These are phyloP conservation scores for Melinaea marsaeus DNA, from an alignment of 2,888 invertebrate genomes.

Conservation along the genomic window DNA sequence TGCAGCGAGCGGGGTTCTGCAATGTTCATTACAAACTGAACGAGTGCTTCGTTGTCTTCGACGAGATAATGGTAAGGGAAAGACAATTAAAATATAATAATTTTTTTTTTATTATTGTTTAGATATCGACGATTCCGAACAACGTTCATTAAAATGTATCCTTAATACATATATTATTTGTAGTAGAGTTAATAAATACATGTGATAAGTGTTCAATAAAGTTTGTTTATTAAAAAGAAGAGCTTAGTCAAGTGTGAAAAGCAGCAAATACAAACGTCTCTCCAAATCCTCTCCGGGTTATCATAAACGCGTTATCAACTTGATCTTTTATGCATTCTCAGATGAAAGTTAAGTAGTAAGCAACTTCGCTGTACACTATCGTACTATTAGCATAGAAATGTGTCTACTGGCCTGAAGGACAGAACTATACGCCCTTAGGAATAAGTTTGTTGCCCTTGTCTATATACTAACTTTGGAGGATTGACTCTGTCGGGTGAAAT, in stretches of 20 bases:
- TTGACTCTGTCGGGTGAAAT: too few species aligned
- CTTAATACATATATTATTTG: too few species aligned
- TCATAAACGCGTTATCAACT: slow-evolving; percentile 4
- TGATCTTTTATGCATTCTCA: slow-evolving; percentile 6
- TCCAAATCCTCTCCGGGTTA: slow-evolving; percentile 1
- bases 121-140: too few species aligned
- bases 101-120: background rate
- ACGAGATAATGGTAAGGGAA: background rate
- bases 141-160: too few species aligned
- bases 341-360: slow-evolving; percentile 7
- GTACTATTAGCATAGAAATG: slow-evolving; percentile 30
- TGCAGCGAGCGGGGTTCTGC: background rate
- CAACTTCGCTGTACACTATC: slow-evolving; percentile 7
- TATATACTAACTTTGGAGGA: slow-evolving; percentile 1
- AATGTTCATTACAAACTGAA: slow-evolving; percentile 2
- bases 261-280: background rate
- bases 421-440: slow-evolving; percentile 14
- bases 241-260: background rate
- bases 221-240: background rate
- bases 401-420: slow-evolving; percentile 22
- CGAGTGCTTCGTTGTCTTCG: background rate
- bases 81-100: background rate
- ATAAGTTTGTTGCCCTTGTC: slow-evolving; percentile 2
- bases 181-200: too few species aligned
- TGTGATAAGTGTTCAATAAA: background rate